Evolutionary conservation across 2,113 vertebrate genomes (phyloP).

Genomic region (Vireo altiloquus): DNA sequence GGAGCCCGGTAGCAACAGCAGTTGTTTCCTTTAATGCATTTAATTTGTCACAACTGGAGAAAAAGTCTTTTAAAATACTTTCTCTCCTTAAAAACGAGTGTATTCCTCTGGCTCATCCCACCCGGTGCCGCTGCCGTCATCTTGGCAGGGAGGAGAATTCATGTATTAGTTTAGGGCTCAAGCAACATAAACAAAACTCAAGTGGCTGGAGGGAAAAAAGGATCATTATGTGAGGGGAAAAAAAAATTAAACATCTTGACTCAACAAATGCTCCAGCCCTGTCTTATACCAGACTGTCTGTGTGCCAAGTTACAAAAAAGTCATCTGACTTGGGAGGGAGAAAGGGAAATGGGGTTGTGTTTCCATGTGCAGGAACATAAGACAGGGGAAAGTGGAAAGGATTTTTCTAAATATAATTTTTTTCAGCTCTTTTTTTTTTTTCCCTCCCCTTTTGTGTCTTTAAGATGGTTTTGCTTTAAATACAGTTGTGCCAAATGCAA

Average conservation of each 20-base stretch:
- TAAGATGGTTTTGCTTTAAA: conserved; percentile 13
- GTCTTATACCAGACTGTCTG: conserved; percentile 70
- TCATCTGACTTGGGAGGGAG: conserved; percentile 55
- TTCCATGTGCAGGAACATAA: conserved; percentile 11
- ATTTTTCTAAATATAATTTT: conserved; percentile 44
- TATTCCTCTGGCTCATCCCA: neutral
- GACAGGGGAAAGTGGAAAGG: conserved; percentile 68
- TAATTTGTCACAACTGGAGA: conserved; percentile 3
- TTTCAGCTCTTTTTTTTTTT: conserved; percentile 59
- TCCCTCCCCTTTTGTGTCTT: neutral
- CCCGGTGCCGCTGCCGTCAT: conserved; percentile 22
- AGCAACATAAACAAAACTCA: conserved; percentile 75
- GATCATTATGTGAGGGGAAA: conserved; percentile 71
- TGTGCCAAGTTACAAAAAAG: conserved; percentile 63
- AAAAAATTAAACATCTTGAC: conserved; percentile 69
- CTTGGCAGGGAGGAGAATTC: conserved; percentile 62
- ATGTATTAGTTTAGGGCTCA: conserved; percentile 68
- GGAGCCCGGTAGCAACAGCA: neutral
- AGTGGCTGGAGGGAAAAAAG: conserved; percentile 75
- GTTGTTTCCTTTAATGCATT: conserved; percentile 8
- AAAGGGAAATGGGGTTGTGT: conserved; percentile 14
- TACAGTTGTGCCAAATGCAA: conserved; percentile 49
- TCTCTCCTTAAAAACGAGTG: neutral
- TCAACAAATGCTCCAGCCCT: conserved; percentile 59
- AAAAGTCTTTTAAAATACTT: neutral